A percentile compares a stretch with the other conserved stretches of the same genome.
These are phyloP conservation scores for Menura novaehollandiae DNA, from an alignment of 2,113 vertebrate genomes.

Conservation along the genomic window DNA sequence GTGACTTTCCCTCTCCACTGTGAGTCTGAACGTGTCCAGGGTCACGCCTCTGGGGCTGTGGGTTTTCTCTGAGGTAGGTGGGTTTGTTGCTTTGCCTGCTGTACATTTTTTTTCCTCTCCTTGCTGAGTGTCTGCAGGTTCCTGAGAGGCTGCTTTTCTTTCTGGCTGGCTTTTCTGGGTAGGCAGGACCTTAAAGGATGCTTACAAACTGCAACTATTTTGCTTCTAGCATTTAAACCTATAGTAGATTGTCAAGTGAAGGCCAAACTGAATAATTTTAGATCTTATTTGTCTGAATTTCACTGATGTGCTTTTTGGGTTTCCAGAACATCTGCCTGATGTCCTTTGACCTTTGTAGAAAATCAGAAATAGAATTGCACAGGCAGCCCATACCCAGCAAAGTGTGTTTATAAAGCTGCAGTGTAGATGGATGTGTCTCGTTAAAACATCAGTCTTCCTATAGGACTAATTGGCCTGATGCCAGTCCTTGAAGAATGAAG, in stretches of 20 bases:
- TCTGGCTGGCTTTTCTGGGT: background rate
- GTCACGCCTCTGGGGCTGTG: background rate
- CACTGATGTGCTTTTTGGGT: background rate
- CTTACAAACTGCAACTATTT: background rate
- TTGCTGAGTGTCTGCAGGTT: background rate
- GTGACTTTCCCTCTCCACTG: background rate
- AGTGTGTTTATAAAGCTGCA: background rate
- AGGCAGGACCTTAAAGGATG: background rate
- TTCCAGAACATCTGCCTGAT: background rate
- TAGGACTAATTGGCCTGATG: conserved; percentile 48
- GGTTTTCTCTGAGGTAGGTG: background rate
- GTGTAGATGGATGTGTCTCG: conserved; percentile 23
- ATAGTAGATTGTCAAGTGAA: background rate
- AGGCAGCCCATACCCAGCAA: background rate
- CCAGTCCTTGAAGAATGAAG: conserved; percentile 57
- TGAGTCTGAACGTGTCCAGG: background rate
- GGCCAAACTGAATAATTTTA: background rate
- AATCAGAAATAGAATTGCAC: background rate
- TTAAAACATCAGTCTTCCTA: conserved; percentile 53
- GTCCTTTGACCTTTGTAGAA: background rate
- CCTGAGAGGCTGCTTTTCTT: background rate
- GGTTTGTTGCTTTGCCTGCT: background rate
- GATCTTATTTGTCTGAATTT: background rate
- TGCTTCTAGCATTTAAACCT: background rate
- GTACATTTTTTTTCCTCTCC: background rate